Base-by-base conservation (phyloP, 2,888 invertebrate genomes). In the Idaea aversata region DNA sequence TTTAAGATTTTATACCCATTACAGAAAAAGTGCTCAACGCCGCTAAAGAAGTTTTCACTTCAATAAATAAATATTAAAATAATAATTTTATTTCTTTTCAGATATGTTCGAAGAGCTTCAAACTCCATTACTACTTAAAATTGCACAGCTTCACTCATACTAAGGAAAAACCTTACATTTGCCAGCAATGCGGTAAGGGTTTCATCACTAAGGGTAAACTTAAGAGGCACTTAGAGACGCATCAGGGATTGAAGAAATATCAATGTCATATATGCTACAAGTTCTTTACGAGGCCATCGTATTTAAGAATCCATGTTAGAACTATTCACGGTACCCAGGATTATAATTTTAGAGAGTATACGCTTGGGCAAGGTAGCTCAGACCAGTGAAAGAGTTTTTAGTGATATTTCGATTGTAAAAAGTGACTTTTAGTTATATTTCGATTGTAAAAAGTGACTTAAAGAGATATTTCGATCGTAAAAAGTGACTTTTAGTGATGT, bases 261-360 rank as follows among this genome's bases (percentile, higher is more conserved):
- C 92, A 92, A 63, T 92, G 92, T 70, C 91, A 93, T 61, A 86
- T 93, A 0, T 93, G 92, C n/a, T 90, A 87, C 38, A 93, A 93
- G 63, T 92, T 87, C 69, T 93, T 93, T 71, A 92, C 92, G 0
- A 69, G 92, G 5, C 90, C 91, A 0, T 89, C 89, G 57, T 93
- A 92, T 67, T 64, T 92, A 0, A 74, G 92, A 5, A 91, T 91
- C 0, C 92, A 92, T 58, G 85, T 93, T 0, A 75, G 92, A 62
- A 93, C 92, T 0, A 93, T 93, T 0, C 92, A 93, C 58, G 92
- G 91, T 0, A 87, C 88, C 0, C 91, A 91, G 64, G 89, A 91
- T 60, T 91, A 88, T 63, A 88, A 89, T 65, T 90, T 90, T 57
- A 78, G 85, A 2, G 76, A 75, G 6, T 82, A 75, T 65, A 74